Conservation (phyloP, 2,888 invertebrate species). For the Pyrrhia umbra region DNA sequence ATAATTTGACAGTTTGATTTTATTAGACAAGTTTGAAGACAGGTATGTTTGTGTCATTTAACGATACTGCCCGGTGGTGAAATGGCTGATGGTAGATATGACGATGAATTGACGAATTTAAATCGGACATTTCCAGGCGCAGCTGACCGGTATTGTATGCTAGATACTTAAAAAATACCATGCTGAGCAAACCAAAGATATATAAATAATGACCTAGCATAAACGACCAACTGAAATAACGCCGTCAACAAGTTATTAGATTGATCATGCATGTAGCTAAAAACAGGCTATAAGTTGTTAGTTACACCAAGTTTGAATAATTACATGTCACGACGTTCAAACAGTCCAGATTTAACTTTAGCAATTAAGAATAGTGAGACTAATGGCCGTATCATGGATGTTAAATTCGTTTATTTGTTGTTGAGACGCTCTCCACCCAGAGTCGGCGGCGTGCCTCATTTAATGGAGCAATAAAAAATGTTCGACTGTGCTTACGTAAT, state of each 20-base stretch:
- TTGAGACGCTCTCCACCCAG: constrained; percentile 84
- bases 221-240: constrained; percentile 15
- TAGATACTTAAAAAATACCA: constrained; percentile 9
- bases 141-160: too few relatives aligned
- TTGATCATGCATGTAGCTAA: constrained; percentile 19
- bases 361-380: constrained; percentile 79
- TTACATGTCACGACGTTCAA: constrained; percentile 68
- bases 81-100: too few relatives aligned
- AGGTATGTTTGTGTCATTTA: too few relatives aligned
- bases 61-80: too few relatives aligned
- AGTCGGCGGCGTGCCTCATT: constrained; percentile 87
- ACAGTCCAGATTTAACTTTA: constrained; percentile 72
- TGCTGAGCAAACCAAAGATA: constrained; percentile 8
- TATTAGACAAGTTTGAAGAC: too few relatives aligned
- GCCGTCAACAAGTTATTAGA: constrained; percentile 32
- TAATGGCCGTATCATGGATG: constrained; percentile 80
- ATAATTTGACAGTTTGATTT: too few relatives aligned
- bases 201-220: constrained; percentile 13
- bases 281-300: constrained; percentile 44
- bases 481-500: constrained; percentile 89
- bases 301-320: constrained; percentile 61
- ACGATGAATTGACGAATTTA: too few relatives aligned
- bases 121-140: too few relatives aligned
- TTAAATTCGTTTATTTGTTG: constrained; percentile 82
- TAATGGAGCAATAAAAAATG: constrained; percentile 89